Base-by-base conservation (phyloP, 2,113 vertebrate species). In the Corydoras maculifer region DNA sequence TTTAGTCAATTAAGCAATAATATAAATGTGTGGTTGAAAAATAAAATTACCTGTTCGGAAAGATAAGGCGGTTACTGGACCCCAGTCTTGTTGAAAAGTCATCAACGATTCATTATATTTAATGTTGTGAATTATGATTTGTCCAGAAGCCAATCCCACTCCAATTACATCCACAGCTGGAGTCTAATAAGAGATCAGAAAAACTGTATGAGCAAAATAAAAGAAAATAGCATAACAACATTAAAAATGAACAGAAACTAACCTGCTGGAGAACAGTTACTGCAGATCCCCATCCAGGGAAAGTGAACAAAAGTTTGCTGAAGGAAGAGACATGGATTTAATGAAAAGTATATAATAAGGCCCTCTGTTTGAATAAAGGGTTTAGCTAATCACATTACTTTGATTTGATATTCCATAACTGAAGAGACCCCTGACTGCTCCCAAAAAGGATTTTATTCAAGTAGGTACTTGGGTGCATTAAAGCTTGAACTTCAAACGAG, bases 391-490 rank as follows among this genome's bases (percentile, higher is more conserved):
- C 14, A 35, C 5, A 91, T 86, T 91, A 97, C 97, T 94, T 97
- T 83, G 94, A 93, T 85, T 93, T 97, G 77, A 99, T 73, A 87
- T 99, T 99, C 97, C 97, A 99, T 1, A 98, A 89, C 83, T 99
- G 97, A 77, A 99, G 82, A 74, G 87, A 81, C 78, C 96, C 96
- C 85, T 98, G 95, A 76, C 92, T 90, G 81, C 95, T 96, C 8
- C 94, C 97, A 73, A 99, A 86, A 60, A 99, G 90, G 81, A 99
- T 88, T 89, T 99, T 99, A 90, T 98, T 99, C 79, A 98, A 84
- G 82, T 98, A 98, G 25, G 95, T 95, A 86, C 94, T 96, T 5
- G 97, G 97, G 73, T 98, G 96, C 84, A 98, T 89, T 84, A 97
- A 66, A 62, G 95, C 90, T 13, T 93, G 94, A 82, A 95, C 83